Evolutionary conservation across 1,140 invertebrate species (phyloP), one percentile per base, ranked within the genome.

Genomic region (Antheraea pernyi): DNA sequence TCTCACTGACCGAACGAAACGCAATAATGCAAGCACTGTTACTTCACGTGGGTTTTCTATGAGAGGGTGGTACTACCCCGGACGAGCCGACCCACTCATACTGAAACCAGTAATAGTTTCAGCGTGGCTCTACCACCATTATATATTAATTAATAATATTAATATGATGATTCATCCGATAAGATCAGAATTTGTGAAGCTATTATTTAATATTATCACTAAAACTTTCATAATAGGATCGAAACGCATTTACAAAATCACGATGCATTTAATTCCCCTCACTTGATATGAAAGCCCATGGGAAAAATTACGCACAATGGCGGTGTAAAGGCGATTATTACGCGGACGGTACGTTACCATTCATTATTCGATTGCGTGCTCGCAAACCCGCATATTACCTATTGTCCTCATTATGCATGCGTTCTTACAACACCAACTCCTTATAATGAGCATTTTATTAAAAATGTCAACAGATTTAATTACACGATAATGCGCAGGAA

Each of bases 291-390:
- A 70, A 68, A 65, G 66, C 39, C 39, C n/a, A 72, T 72, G 62
- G 66, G 68, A 71, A 65, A 59, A 53, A 59, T 61, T 78, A 70
- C 71, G 59, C 71, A 73, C 70, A 75, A 73, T 72, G 60, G 62
- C 37, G 42, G 19, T 63, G 62, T 59, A 68, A 73, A 65, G 53
- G 59, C 19, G 63, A 66, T 67, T 73, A 69, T 62, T 58, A 67
- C 59, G 63, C 42, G 53, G 7, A 22, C 60, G 22, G 67, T 61
- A 30, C 30, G 62, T 71, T 70, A 65, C 48, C 58, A 63, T 65
- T 70, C 71, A 73, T 79, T 77, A 73, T 64, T 48, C 68, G 78
- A 67, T 70, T 71, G 75, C 71, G 61, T 70, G 71, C 37, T 13
- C 19, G 30, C 67, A 58, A 60, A 72, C 59, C 65, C 36, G 60